A percentile compares a stretch with the other conserved stretches of the same genome.
phyloP scores from a whole-genome alignment of 2,113 vertebrate genomes.

The Gymnobelideus leadbeateri region DNA sequence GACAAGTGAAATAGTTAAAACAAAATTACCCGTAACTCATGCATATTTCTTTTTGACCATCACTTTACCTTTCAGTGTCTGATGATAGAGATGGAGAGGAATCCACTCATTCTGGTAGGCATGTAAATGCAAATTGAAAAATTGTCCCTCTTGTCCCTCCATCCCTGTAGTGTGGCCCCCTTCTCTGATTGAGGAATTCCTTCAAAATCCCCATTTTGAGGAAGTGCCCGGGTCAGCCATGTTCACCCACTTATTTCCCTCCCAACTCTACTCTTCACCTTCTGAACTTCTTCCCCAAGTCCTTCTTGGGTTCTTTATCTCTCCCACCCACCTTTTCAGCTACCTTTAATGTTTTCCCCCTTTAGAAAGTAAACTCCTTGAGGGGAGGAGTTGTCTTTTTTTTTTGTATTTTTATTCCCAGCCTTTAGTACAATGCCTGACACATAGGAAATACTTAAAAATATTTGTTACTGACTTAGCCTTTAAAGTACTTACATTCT shows the following conservation, averaged over 20 bases:
- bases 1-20: not conserved
- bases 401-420: not conserved
- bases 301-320: not conserved
- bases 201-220: not conserved
- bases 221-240: not conserved
- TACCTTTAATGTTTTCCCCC: not conserved
- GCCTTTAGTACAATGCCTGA: not conserved
- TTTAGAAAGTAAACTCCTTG: not conserved
- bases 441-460: not conserved
- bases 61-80: not conserved
- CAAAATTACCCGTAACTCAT: not conserved
- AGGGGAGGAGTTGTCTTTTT: not conserved
- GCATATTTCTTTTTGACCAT: constrained; percentile 10
- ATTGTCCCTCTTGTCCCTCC: not conserved
- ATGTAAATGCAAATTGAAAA: not conserved
- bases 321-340: not conserved
- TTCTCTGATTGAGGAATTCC: not conserved
- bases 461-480: not conserved
- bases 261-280: not conserved
- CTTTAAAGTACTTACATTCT: not conserved
- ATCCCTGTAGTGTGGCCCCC: not conserved
- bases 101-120: not conserved
- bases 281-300: not conserved
- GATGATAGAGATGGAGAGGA: not conserved
- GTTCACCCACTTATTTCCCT: not conserved